These are phyloP conservation scores for Cyanoramphus novaezelandiae DNA, from an alignment of 2,113 vertebrate species.

Conservation along the genomic window DNA sequence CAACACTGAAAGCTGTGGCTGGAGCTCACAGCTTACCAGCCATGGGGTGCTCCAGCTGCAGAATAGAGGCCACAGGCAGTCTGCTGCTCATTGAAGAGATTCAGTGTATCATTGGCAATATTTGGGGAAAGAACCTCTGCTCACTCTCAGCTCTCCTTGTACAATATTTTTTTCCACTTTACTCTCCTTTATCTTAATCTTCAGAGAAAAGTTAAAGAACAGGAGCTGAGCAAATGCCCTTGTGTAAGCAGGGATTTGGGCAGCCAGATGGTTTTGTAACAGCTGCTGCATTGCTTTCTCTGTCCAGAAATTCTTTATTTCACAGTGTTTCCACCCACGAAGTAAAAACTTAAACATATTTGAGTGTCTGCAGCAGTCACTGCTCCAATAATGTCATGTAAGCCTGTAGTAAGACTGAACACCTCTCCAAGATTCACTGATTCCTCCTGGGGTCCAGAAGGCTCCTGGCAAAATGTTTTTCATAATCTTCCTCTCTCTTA, in stretches of 20 bases:
- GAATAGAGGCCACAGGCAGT: background rate
- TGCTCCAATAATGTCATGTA: rapidly evolving
- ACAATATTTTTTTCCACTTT: background rate
- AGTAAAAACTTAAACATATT: background rate
- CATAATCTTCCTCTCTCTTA: background rate
- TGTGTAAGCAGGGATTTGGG: background rate
- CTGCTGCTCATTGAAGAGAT: background rate
- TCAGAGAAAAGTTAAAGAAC: background rate
- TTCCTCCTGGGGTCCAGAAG: background rate
- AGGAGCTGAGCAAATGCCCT: background rate
- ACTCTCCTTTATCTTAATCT: background rate
- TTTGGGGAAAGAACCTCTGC: background rate
- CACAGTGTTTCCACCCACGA: background rate
- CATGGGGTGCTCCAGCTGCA: background rate
- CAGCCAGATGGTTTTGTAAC: background rate
- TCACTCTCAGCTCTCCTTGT: background rate
- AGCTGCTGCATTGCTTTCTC: background rate
- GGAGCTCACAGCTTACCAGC: background rate
- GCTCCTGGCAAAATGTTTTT: background rate
- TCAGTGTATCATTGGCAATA: background rate
- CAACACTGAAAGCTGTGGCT: background rate
- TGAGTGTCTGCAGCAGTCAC: background rate
- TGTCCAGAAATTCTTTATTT: background rate
- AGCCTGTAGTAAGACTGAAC: background rate
- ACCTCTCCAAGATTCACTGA: background rate